phyloP scores from a whole-genome alignment of 2,888 invertebrate genomes.

The Amphipyra berbera region DNA sequence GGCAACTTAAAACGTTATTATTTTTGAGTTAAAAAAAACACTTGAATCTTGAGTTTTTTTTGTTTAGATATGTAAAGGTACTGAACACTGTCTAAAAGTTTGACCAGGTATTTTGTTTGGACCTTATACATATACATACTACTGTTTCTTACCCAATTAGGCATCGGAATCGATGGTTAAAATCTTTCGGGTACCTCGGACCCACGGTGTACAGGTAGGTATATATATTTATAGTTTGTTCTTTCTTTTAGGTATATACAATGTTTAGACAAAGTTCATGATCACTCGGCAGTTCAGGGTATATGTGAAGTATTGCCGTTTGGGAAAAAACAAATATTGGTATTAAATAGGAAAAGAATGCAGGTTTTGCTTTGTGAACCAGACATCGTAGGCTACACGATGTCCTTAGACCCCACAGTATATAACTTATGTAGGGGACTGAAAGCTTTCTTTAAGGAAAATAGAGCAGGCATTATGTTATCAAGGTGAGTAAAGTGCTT shows the following conservation, averaged over 20 bases:
- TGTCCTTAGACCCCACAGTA: slow-evolving; percentile 83
- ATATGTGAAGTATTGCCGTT: slow-evolving; percentile 85
- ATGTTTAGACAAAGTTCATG: slow-evolving; percentile 83
- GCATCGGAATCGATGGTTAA: too few species aligned
- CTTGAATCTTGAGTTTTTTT: too few species aligned
- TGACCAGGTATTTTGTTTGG: too few species aligned
- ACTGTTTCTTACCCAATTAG: too few species aligned
- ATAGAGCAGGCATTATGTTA: slow-evolving; percentile 86
- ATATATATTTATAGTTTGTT: too few species aligned
- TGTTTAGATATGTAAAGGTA: too few species aligned
- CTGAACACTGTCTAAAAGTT: too few species aligned
- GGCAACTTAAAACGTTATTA: too few species aligned
- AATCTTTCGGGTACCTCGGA: too few species aligned
- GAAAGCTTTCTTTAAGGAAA: slow-evolving; percentile 88
- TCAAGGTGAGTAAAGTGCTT: slow-evolving; percentile 70
- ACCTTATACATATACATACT: too few species aligned
- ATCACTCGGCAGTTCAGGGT: slow-evolving; percentile 84
- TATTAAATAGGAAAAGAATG: slow-evolving; percentile 82
- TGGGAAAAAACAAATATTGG: slow-evolving; percentile 81
- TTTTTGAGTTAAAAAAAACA: too few species aligned
- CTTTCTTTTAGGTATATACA: slow-evolving; percentile 75
- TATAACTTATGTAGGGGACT: slow-evolving; percentile 88
- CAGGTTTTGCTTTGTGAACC: slow-evolving; percentile 83
- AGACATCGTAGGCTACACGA: slow-evolving; percentile 85
- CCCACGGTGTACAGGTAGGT: too few species aligned